Evolutionary conservation across 1,140 invertebrate species (phyloP).

Genomic region (Orius insidiosus): DNA sequence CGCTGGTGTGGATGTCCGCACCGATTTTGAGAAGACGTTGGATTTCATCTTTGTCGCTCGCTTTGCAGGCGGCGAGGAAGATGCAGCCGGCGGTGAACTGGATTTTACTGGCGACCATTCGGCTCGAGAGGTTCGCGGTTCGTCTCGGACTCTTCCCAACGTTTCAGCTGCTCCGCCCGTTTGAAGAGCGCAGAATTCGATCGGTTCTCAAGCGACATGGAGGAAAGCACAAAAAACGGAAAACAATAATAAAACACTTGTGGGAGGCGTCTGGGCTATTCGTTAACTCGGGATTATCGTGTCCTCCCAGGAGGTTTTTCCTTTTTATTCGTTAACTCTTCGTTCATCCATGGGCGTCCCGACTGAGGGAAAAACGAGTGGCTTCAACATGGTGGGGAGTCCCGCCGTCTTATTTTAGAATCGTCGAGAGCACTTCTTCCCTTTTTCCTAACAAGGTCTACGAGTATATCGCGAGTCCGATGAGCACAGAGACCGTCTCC

Average conservation of each 20-base stretch:
- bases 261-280: not conserved
- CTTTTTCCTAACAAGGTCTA: constrained; percentile 20
- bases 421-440: constrained; percentile 12
- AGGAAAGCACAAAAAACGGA: constrained; percentile 14
- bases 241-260: not conserved
- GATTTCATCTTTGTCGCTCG: constrained; percentile 91
- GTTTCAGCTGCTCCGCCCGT: constrained; percentile 83
- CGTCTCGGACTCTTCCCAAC: constrained; percentile 92
- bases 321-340: constrained; percentile 9
- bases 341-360: constrained; percentile 14
- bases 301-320: not conserved
- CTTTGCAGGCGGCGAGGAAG: constrained; percentile 90
- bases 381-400: constrained; percentile 17
- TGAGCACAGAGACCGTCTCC: constrained; percentile 15
- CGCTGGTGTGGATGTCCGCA: constrained; percentile 92
- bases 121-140: constrained; percentile 62
- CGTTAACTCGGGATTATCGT: not conserved
- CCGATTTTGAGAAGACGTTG: constrained; percentile 70
- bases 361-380: constrained; percentile 13
- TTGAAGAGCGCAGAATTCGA: constrained; percentile 76
- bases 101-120: constrained; percentile 55
- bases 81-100: constrained; percentile 91
- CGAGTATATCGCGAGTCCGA: constrained; percentile 13
- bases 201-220: constrained; percentile 33
- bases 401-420: constrained; percentile 19